These are phyloP conservation scores for Brachionichthys hirsutus DNA, from an alignment of 2,113 vertebrate genomes.

Conservation along the genomic window DNA sequence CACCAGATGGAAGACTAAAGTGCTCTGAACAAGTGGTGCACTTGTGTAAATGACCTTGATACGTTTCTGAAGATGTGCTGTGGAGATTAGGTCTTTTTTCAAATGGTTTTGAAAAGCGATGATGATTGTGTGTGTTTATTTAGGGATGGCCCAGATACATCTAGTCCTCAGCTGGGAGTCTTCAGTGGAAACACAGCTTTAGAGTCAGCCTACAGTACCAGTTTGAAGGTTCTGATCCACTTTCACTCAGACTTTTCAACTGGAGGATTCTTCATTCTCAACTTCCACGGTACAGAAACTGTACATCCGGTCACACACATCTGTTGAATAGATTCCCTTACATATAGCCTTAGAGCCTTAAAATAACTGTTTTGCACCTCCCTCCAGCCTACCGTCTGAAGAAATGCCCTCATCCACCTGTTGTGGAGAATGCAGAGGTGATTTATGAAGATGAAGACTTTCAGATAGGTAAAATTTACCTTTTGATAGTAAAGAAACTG, in stretches of 20 bases:
- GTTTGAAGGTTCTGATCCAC: slow-evolving; percentile 88
- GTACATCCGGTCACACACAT: background rate
- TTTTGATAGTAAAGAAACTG: background rate
- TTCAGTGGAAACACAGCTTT: slow-evolving; percentile 98
- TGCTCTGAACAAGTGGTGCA: no score
- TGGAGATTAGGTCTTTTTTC: no score
- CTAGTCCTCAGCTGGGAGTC: slow-evolving; percentile 88
- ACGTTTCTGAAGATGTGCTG: no score
- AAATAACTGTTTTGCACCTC: background rate
- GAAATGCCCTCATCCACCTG: slow-evolving; percentile 87
- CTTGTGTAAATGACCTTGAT: no score
- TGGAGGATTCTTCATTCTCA: slow-evolving; percentile 96
- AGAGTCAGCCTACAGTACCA: slow-evolving; percentile 92
- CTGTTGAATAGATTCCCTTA: background rate
- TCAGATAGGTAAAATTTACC: slow-evolving; percentile 86
- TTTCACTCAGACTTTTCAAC: slow-evolving; percentile 99
- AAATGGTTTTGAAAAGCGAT: no score
- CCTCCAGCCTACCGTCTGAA: slow-evolving; percentile 90
- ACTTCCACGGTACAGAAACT: slow-evolving; percentile 87
- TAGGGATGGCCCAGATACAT: slow-evolving; percentile 93
- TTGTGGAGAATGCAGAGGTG: slow-evolving; percentile 85
- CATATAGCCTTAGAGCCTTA: background rate
- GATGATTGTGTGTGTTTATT: slow-evolving; percentile 2
- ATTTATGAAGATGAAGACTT: slow-evolving; percentile 92
- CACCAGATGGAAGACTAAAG: no score